Evolutionary conservation across 1,140 invertebrate genomes (phyloP).

Genomic region (Brachionus manjavacas): DNA sequence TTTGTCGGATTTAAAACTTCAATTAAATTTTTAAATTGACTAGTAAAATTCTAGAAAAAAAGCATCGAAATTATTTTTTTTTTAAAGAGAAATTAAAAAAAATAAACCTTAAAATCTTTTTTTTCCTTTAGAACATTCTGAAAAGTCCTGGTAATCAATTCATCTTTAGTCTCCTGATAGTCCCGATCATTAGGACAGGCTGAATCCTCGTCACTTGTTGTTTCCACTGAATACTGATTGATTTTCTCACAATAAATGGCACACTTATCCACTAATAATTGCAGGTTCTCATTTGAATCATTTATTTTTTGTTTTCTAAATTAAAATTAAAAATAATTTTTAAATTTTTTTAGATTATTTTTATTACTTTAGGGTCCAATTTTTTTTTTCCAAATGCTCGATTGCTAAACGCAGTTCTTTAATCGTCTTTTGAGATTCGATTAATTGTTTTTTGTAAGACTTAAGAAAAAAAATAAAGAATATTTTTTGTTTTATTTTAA

Average conservation of each 20-base stretch:
- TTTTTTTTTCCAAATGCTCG: conserved; percentile 29
- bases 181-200: conserved; percentile 11
- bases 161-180: background rate
- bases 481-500: too few relatives aligned
- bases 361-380: conserved; percentile 2
- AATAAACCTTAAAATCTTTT: background rate
- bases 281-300: background rate
- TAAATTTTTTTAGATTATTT: too few relatives aligned
- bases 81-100: background rate
- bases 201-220: background rate
- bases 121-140: conserved; percentile 20
- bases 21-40: conserved; percentile 13
- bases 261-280: background rate
- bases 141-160: background rate
- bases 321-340: background rate
- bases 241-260: conserved; percentile 24
- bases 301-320: conserved; percentile 3
- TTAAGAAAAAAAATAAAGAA: background rate
- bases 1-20: background rate
- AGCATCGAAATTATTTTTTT: background rate
- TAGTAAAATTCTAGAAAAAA: background rate
- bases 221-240: background rate
- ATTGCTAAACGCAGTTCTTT: conserved; percentile 16
- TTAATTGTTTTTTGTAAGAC: conserved; percentile 32
- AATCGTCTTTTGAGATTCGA: conserved; percentile 33